phyloP scores from a whole-genome alignment of 2,113 vertebrate species.

The Ceyx margarethae region DNA sequence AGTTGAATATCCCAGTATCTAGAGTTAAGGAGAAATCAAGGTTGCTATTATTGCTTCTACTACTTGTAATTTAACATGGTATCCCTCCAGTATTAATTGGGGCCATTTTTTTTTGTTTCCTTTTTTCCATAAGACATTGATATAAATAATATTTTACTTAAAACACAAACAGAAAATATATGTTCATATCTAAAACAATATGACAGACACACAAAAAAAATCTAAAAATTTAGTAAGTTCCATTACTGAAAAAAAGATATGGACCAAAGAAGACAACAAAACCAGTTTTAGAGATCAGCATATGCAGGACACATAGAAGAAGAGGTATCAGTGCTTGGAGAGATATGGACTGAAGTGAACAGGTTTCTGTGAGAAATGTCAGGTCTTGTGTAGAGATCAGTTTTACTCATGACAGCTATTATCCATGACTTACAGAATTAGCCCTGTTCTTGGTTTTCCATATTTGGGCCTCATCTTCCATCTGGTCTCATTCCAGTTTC shows the following conservation, averaged over 20 bases:
- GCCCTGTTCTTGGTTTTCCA: neutral
- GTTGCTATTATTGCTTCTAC: neutral
- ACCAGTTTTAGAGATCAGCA: neutral
- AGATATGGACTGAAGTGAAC: neutral
- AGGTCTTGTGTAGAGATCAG: neutral
- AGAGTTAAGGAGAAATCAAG: neutral
- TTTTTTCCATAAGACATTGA: neutral
- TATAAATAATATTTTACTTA: neutral
- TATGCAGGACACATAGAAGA: neutral
- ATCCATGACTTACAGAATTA: neutral
- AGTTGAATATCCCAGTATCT: neutral
- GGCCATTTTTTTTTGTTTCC: neutral
- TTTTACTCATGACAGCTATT: neutral
- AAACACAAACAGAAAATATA: neutral
- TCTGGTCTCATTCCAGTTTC: neutral
- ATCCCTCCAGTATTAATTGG: neutral
- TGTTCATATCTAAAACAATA: neutral
- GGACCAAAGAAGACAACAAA: neutral
- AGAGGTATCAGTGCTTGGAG: neutral
- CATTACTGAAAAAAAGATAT: neutral
- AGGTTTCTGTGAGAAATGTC: neutral
- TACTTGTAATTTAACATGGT: neutral
- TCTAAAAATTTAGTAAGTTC: neutral
- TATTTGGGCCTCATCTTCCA: neutral
- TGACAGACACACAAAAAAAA: neutral